A percentile compares a stretch with the other conserved stretches of the same genome.
These are phyloP conservation scores for Hydrotaea cyrtoneurina DNA, from an alignment of 2,888 invertebrate species.

Conservation along the genomic window DNA sequence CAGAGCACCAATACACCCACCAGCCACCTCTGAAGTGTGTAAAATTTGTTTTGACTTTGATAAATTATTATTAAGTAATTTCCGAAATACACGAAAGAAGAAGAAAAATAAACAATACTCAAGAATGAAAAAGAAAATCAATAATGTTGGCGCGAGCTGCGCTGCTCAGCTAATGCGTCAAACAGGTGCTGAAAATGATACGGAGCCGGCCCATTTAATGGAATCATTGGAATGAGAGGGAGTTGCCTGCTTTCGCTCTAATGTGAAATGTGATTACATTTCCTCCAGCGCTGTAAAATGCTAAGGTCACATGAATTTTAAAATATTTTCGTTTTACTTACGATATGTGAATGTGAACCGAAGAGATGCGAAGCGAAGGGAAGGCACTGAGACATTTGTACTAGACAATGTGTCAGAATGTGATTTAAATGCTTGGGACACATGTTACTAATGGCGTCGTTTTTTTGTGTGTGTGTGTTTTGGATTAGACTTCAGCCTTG, in stretches of 20 bases:
- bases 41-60: slow-evolving; percentile 33
- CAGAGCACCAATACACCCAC: background rate
- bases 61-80: slow-evolving; percentile 41
- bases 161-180: background rate
- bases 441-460: background rate
- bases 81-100: background rate
- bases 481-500: too few species aligned
- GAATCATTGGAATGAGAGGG: background rate
- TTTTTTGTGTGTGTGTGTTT: background rate
- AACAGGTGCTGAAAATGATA: slow-evolving; percentile 32
- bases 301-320: background rate
- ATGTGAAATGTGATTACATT: slow-evolving; percentile 2
- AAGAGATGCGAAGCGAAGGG: too few species aligned
- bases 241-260: slow-evolving; percentile 5
- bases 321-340: background rate
- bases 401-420: background rate
- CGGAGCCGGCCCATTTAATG: background rate
- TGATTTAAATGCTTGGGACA: background rate
- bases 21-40: background rate
- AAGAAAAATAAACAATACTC: background rate
- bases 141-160: slow-evolving; percentile 1
- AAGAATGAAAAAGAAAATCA: background rate
- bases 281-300: background rate
- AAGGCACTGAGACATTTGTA: background rate
- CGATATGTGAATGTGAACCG: too few species aligned